Evolutionary conservation across 1,140 invertebrate genomes (phyloP), one percentile per base, ranked within the genome.

Genomic region (Brachionus rotundiformis): DNA sequence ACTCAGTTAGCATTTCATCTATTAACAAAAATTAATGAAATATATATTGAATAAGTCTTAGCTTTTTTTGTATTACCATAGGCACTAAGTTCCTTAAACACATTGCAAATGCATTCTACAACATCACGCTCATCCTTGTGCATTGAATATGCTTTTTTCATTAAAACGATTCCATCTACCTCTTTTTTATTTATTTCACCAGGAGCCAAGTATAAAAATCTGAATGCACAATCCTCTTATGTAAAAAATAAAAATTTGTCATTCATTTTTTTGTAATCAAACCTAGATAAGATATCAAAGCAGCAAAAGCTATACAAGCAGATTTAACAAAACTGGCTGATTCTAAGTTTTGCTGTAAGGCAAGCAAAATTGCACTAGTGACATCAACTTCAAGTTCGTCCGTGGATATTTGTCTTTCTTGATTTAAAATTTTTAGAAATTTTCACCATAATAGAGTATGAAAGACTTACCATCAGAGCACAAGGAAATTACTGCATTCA

Each of bases 181-280:
- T 79, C 76, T 39, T 33, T 79, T 39, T 54, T 49, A 54, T 79
- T 54, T 7, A 11, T 29, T 11, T 59, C 76, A 33, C 36, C 54
- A 4, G 76, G 76, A 33, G 47, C 27, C 27, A 79, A 11, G 13
- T 79, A 79, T 16, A 79, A 33, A 79, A 79, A 79, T 54, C 76
- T 33, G 36, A 79, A 79, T 27, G 76, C 76, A 54, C 47, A 54
- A 39, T 79, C 44, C 76, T 79, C 76, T 76, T 68, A 59, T 59
- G 7, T 27, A 77, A 47, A 59, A 27, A 27, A 49, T 77, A 6
- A 13, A 23, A 41, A 1, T 27, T 47, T 1, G 27, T 29, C 8
- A 8, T 31, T 49, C 4, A 23, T n/a, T 77, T 77, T 31, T 19
- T 44, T 49, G 10, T 31, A 5, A 29, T 3, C 19, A 6, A 7